Evolutionary conservation across 2,113 vertebrate species (phyloP).

Genomic region (Neotoma lepida): DNA sequence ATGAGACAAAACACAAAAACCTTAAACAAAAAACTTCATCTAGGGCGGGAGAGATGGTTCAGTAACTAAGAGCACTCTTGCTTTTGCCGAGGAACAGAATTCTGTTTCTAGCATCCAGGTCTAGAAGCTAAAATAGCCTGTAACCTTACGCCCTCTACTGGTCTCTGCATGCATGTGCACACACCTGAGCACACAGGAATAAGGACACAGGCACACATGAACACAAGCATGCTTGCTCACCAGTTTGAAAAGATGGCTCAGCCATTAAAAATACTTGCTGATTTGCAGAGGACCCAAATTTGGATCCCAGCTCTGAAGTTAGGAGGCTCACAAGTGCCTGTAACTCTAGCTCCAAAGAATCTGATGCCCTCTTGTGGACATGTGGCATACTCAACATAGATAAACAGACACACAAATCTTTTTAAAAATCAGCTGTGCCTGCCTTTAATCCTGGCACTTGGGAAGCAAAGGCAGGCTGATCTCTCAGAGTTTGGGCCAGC

Average conservation of each 20-base stretch:
- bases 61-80: background rate
- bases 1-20: background rate
- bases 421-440: background rate
- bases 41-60: background rate
- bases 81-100: background rate
- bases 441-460: background rate
- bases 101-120: background rate
- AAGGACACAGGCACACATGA: background rate
- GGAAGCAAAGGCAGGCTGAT: background rate
- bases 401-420: too few relatives aligned
- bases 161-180: background rate
- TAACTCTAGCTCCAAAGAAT: background rate
- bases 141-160: background rate
- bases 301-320: background rate
- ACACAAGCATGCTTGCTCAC: background rate
- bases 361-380: background rate
- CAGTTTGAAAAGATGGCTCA: background rate
- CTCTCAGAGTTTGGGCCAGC: background rate
- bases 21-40: background rate
- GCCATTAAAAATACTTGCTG: background rate
- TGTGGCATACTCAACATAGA: too few relatives aligned
- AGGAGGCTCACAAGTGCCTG: background rate
- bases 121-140: background rate
- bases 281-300: background rate
- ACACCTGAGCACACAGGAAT: background rate